A percentile compares a stretch with the other conserved stretches of the same genome.
These are phyloP conservation scores for Cydia fagiglandana DNA, from an alignment of 1,140 invertebrate species.

Conservation along the genomic window DNA sequence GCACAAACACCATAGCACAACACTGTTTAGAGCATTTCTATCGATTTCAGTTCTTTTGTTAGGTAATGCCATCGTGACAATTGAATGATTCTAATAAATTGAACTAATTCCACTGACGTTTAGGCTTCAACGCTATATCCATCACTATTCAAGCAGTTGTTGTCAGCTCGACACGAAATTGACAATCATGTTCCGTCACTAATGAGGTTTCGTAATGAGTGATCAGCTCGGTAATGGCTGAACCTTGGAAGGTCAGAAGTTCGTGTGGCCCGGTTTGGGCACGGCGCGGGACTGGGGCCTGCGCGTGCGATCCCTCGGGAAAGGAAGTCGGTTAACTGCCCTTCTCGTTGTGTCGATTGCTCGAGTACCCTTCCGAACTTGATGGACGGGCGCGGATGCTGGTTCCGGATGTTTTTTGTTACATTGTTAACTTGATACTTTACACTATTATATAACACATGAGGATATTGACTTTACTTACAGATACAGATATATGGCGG, in stretches of 20 bases:
- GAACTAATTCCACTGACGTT: neutral
- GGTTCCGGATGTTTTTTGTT: constrained; percentile 39
- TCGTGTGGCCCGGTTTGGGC: constrained; percentile 42
- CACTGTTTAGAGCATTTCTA: constrained; percentile 53
- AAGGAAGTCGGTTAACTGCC: constrained; percentile 73
- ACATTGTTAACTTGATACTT: constrained; percentile 13
- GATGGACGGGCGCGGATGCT: constrained; percentile 58
- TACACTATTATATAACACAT: neutral
- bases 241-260: constrained; percentile 35
- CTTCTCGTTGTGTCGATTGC: constrained; percentile 73
- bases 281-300: constrained; percentile 42
- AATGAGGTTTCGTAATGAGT: constrained; percentile 14
- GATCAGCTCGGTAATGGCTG: neutral
- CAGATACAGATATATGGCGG: too few species aligned
- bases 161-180: constrained; percentile 6
- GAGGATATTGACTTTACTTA: neutral
- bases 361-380: constrained; percentile 68
- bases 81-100: neutral
- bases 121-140: neutral
- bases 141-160: neutral
- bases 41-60: constrained; percentile 45
- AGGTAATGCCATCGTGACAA: constrained; percentile 47
- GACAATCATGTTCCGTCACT: constrained; percentile 10
- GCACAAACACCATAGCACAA: constrained; percentile 68
- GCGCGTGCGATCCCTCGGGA: constrained; percentile 64